These are phyloP conservation scores for Cephus nigrinus DNA, from an alignment of 2,888 invertebrate genomes.

Conservation along the genomic window DNA sequence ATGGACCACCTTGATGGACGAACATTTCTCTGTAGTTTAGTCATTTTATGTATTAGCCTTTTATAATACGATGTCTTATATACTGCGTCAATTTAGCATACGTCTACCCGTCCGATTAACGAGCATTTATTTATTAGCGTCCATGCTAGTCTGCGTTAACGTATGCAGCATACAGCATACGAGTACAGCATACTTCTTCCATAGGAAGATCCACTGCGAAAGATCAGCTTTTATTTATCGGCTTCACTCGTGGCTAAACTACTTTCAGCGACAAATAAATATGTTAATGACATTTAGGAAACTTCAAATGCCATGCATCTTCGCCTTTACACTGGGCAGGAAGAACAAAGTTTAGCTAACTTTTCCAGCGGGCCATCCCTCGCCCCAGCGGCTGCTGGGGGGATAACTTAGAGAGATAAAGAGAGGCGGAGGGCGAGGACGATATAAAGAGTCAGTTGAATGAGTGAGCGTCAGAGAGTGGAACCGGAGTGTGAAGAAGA, in stretches of 20 bases:
- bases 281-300: constrained; percentile 58
- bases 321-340: constrained; percentile 47
- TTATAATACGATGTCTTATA: background rate
- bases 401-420: constrained; percentile 16
- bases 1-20: background rate
- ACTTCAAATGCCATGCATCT: constrained; percentile 59
- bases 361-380: constrained; percentile 39
- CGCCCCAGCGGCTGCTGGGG: constrained; percentile 16
- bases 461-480: constrained; percentile 15
- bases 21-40: background rate
- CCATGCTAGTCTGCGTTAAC: background rate
- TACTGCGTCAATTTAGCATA: background rate
- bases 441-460: background rate
- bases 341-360: constrained; percentile 56
- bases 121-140: background rate
- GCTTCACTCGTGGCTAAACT: constrained; percentile 27
- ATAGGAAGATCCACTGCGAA: background rate
- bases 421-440: constrained; percentile 11
- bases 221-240: background rate
- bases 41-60: background rate
- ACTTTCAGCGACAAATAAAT: constrained; percentile 60
- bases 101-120: background rate
- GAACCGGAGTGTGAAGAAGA: constrained; percentile 26
- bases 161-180: background rate
- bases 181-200: background rate